A percentile compares a stretch with the other conserved stretches of the same genome.
Conservation (phyloP, 2,888 invertebrate species). For the Thera obeliscata region DNA sequence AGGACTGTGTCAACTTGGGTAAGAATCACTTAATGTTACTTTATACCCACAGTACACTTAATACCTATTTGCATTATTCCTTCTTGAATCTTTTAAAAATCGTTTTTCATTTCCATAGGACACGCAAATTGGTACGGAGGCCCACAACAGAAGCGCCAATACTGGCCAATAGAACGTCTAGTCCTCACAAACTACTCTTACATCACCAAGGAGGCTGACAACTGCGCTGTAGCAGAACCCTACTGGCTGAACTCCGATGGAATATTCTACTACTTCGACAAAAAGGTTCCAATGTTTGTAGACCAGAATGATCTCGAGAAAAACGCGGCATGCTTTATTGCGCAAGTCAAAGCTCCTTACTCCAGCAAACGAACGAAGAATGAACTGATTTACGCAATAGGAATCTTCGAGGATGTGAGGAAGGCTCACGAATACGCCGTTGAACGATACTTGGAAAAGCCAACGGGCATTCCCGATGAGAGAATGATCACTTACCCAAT, state of each 20-base stretch:
- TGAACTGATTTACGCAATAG: slow-evolving; percentile 85
- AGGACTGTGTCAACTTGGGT: slow-evolving; percentile 73
- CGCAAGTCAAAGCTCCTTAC: slow-evolving; percentile 77
- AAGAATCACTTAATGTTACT: slow-evolving; percentile 31
- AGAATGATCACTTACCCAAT: slow-evolving; percentile 85
- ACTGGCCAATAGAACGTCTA: slow-evolving; percentile 86
- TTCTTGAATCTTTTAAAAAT: neutral
- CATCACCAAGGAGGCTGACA: slow-evolving; percentile 83
- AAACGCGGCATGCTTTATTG: slow-evolving; percentile 80
- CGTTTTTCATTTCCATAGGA: slow-evolving; percentile 46
- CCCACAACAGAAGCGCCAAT: slow-evolving; percentile 83
- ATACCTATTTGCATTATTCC: too few species aligned
- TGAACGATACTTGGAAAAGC: slow-evolving; percentile 84
- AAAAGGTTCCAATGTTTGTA: slow-evolving; percentile 86
- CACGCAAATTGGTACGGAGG: slow-evolving; percentile 87
- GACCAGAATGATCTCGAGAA: slow-evolving; percentile 83
- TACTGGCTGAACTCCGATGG: slow-evolving; percentile 89
- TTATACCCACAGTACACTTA: too few species aligned
- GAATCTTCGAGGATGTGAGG: slow-evolving; percentile 83
- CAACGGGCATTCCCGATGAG: slow-evolving; percentile 82
- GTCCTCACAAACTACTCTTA: slow-evolving; percentile 81
- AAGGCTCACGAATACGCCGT: slow-evolving; percentile 86
- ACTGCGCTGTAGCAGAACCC: slow-evolving; percentile 85
- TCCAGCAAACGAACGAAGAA: slow-evolving; percentile 66
- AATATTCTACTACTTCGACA: slow-evolving; percentile 85